Evolutionary conservation across 2,113 vertebrate genomes (phyloP).

Genomic region (Meles meles): DNA sequence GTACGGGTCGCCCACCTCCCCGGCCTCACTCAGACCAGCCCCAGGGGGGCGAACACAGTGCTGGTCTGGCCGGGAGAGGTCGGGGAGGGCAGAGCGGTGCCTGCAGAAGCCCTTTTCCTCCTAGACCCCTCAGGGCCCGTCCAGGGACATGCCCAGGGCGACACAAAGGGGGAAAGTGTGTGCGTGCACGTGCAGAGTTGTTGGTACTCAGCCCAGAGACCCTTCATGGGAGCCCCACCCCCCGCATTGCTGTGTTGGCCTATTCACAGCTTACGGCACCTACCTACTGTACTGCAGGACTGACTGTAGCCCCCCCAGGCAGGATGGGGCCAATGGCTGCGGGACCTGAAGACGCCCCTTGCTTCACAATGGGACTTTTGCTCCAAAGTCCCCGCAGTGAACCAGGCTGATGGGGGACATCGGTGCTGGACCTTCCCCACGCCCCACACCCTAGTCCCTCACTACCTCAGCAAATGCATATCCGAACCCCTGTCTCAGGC

Average conservation of each 20-base stretch:
- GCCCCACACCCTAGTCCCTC: not conserved
- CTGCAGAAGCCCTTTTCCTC: not conserved
- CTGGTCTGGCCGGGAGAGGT: not conserved
- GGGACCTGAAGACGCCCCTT: no score
- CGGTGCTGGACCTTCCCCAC: not conserved
- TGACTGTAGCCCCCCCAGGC: not conserved
- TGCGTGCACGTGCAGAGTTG: not conserved
- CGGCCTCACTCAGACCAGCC: not conserved
- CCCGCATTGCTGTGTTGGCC: no score
- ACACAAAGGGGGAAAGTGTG: not conserved
- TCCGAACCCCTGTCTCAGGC: not conserved
- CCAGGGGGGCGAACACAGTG: not conserved
- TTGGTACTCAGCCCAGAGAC: not conserved
- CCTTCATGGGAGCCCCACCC: not conserved
- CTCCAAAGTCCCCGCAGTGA: not conserved
- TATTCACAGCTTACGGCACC: no score
- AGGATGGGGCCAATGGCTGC: not conserved
- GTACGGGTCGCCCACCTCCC: fast-evolving
- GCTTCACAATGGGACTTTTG: not conserved
- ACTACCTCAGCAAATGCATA: not conserved
- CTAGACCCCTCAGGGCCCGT: not conserved
- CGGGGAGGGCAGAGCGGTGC: not conserved
- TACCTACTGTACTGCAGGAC: not conserved
- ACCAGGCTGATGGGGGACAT: not conserved
- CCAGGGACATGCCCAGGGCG: not conserved